Percentiles rank a stretch among this genome's conserved stretches.
Conservation (phyloP, 2,113 vertebrate genomes). For the Choloepus hoffmanni region DNA sequence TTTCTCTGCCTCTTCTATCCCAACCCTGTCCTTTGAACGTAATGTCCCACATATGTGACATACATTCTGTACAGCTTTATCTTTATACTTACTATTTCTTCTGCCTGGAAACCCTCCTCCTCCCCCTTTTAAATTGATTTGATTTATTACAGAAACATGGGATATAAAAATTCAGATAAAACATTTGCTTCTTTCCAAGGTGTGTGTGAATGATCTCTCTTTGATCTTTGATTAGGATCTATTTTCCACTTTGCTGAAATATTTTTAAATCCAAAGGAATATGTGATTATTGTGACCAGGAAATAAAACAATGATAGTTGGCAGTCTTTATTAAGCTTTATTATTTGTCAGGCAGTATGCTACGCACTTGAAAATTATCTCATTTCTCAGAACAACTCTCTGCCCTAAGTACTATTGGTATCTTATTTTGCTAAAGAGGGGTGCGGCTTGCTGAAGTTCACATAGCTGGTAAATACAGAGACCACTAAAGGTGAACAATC, state of each 20-base stretch:
- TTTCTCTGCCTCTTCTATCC: background rate
- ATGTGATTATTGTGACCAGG: background rate
- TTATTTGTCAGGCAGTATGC: background rate
- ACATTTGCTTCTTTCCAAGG: background rate
- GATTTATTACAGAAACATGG: background rate
- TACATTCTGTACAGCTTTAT: background rate
- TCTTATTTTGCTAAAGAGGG: background rate
- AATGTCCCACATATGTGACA: background rate
- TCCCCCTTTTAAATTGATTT: background rate
- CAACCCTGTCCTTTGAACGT: background rate
- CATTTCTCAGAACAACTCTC: background rate
- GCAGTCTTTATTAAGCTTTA: background rate
- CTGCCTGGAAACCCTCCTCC: background rate
- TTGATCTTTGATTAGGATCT: background rate
- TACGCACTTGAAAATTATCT: background rate
- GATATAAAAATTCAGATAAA: background rate
- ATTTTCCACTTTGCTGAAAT: slow-evolving; percentile 41
- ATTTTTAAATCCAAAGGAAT: slow-evolving; percentile 18
- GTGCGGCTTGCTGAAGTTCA: background rate
- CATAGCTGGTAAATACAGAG: background rate
- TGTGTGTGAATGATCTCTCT: background rate
- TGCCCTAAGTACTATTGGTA: background rate
- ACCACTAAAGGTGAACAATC: background rate
- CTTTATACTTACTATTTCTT: background rate
- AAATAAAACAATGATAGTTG: background rate